Conservation (phyloP, 2,797 vertebrate species). For the Halcyon smyrnensis region DNA sequence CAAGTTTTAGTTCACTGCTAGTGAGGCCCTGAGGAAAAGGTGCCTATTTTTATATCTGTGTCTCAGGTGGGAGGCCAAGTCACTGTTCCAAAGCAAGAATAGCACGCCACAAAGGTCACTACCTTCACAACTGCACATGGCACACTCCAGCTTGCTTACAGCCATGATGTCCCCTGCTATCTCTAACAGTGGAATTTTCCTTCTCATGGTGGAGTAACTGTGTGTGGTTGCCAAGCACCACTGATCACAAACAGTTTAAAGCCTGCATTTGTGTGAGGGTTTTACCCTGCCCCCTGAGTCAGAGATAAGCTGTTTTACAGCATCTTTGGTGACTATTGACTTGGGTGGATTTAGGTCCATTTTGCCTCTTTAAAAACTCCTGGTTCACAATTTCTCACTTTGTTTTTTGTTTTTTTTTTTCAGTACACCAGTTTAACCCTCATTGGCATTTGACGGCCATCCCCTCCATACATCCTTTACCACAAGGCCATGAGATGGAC, state of each 20-base stretch:
- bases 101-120: neutral
- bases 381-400: neutral
- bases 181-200: neutral
- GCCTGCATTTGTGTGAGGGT: fast-evolving
- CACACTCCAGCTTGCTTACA: fast-evolving
- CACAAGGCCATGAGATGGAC: neutral
- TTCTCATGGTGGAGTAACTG: neutral
- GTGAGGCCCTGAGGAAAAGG: neutral
- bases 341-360: neutral
- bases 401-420: neutral
- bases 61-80: neutral
- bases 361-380: neutral
- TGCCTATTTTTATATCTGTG: neutral
- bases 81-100: neutral
- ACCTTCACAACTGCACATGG: neutral
- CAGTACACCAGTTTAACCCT: fast-evolving
- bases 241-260: neutral
- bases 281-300: neutral
- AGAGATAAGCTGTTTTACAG: neutral
- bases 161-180: fast-evolving
- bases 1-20: neutral
- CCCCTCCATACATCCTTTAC: neutral
- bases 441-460: neutral
- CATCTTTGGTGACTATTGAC: neutral
- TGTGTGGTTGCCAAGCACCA: fast-evolving